Percentiles rank a stretch among this genome's conserved stretches.
phyloP scores from a whole-genome alignment of 1,140 invertebrate species.

The Antheraea mylitta region DNA sequence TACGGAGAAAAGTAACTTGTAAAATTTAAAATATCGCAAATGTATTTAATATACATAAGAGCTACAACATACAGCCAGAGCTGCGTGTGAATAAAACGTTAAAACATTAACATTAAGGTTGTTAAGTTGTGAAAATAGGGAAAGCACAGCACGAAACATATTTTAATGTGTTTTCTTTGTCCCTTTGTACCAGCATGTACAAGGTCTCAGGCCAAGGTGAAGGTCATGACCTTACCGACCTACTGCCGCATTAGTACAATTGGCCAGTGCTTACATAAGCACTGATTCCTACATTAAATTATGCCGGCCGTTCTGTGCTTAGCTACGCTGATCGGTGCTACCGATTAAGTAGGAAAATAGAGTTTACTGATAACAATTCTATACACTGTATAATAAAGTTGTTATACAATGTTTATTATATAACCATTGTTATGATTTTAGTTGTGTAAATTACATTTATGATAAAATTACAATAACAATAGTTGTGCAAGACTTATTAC shows the following conservation, averaged over 20 bases:
- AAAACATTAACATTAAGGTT: too few species aligned
- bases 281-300: neutral
- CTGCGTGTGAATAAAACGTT: too few species aligned
- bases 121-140: conserved; percentile 8
- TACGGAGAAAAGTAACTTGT: too few species aligned
- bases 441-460: neutral
- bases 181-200: conserved; percentile 14
- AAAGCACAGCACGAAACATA: conserved; percentile 13
- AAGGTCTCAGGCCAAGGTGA: conserved; percentile 15
- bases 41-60: too few species aligned
- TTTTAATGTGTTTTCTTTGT: conserved; percentile 14
- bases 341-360: neutral
- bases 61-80: too few species aligned
- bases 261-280: neutral
- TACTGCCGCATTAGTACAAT: conserved; percentile 2
- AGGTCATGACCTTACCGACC: conserved; percentile 10
- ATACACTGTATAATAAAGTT: neutral
- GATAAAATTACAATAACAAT: too few species aligned
- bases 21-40: neutral
- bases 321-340: neutral
- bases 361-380: neutral
- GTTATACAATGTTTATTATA: neutral
- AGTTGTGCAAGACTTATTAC: too few species aligned
- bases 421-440: neutral
- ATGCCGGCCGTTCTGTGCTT: neutral